Base-by-base conservation (phyloP, 2,888 invertebrate genomes). In the Heliconius hortense region DNA sequence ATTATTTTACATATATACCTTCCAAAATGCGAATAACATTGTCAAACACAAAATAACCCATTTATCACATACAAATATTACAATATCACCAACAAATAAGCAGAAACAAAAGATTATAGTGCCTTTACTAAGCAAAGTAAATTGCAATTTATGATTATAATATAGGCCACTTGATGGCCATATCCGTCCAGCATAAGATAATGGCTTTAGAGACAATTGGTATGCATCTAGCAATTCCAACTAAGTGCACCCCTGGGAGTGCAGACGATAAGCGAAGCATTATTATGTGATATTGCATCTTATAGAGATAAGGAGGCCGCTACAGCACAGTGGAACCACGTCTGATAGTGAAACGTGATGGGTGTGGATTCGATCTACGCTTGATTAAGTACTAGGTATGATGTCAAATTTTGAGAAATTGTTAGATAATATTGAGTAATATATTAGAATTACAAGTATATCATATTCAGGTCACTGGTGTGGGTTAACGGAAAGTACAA, bases 101-200 rank as follows among this genome's bases (percentile, higher is more conserved):
- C 39, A 15, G 66, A 39, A 26, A 56, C 56, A 56, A 69, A 48
- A 18, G 48, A 18, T n/a, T n/a, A 53, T n/a, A 69, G 31, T 10
- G 21, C 13, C 28, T 53, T 13, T 21, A 68, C 28, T 68, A 31
- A 53, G 31, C 53, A 31, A 56, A 56, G 31, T 21, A 31, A 69
- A 53, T 69, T 43, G 56, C 56, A 56, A 69, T 69, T 69, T 69
- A 71, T 71, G 59, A 71, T 71, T 60, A 71, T 59, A 62, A 71
- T 71, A 71, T 71, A 71, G 71, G 71, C 60, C 71, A 71, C 71
- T 62, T 43, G 71, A 71, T 26, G 43, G 60, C 71, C 35, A 71
- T 71, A 62, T 71, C 60, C 71, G 69, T 69, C 69, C 56, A 56
- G 31, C 56, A 39, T 60, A 60, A 71, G 60, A 39, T 71, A 71